A percentile compares a stretch with the other conserved stretches of the same genome.
These are phyloP conservation scores for Rhegmatorhina hoffmannsi DNA, from an alignment of 2,113 vertebrate genomes.

Conservation along the genomic window DNA sequence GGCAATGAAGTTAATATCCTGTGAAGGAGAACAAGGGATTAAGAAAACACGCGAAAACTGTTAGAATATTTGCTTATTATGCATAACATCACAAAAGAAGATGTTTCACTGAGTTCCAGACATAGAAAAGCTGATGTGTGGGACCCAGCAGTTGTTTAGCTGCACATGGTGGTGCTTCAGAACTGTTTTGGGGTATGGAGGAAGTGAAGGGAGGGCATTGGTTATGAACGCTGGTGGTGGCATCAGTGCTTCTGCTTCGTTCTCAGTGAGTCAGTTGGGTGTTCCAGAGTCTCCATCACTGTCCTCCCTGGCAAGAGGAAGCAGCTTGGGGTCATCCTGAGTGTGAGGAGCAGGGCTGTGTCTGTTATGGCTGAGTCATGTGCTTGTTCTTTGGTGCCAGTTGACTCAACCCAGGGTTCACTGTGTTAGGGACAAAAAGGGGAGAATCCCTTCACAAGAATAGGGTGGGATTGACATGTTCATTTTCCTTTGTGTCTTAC, in stretches of 20 bases:
- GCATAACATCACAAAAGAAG: not conserved
- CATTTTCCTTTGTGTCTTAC: not conserved
- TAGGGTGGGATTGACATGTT: not conserved
- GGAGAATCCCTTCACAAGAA: not conserved
- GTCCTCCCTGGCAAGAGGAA: not conserved
- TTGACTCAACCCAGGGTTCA: not conserved
- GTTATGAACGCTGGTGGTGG: accelerated
- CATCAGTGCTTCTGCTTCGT: not conserved
- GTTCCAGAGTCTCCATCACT: not conserved
- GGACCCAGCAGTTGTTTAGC: not conserved
- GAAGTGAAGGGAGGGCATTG: not conserved
- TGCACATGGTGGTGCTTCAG: not conserved
- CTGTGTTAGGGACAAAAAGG: not conserved
- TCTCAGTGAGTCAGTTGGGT: not conserved
- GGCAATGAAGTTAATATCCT: not conserved
- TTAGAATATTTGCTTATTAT: not conserved
- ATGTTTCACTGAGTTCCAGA: not conserved
- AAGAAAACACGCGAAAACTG: not conserved
- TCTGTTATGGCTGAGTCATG: not conserved
- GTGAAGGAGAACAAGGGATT: not conserved
- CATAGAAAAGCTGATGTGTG: not conserved
- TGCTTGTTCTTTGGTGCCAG: not conserved
- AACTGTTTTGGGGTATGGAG: not conserved
- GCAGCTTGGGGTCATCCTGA: not conserved
- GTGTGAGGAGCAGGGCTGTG: not conserved